A percentile compares a stretch with the other conserved stretches of the same genome.
These are phyloP conservation scores for Eutolmus rufibarbis DNA, from an alignment of 2,888 invertebrate genomes.

Conservation along the genomic window DNA sequence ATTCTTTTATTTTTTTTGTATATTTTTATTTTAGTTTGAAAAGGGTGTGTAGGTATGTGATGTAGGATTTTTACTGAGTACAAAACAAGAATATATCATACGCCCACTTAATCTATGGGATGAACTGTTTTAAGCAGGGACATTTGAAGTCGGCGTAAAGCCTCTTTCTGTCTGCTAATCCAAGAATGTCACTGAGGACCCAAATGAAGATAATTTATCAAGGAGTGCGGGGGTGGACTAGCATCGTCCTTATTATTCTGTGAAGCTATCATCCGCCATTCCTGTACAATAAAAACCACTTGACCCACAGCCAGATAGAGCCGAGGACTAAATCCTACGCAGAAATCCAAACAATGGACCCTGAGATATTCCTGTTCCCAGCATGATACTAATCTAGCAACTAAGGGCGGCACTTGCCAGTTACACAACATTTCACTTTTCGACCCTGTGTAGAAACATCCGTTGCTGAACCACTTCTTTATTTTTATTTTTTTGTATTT, in stretches of 20 bases:
- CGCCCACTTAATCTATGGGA: neutral
- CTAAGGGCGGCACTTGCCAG: constrained; percentile 28
- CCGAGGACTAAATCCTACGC: neutral
- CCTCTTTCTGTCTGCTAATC: constrained; percentile 7
- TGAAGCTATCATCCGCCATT: neutral
- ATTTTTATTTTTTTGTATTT: neutral
- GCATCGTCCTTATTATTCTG: constrained; percentile 22
- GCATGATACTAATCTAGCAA: constrained; percentile 11
- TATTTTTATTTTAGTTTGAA: too few relatives aligned
- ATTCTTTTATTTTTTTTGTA: too few relatives aligned
- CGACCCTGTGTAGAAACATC: neutral
- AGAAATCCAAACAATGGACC: constrained; percentile 22
- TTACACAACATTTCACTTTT: constrained; percentile 33
- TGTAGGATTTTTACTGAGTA: neutral
- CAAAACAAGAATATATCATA: neutral
- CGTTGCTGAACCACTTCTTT: neutral
- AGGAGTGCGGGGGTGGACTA: neutral
- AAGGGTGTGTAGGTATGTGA: neutral
- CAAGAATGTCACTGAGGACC: neutral
- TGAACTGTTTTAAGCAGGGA: neutral
- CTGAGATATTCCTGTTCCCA: neutral
- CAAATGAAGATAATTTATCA: constrained; percentile 27
- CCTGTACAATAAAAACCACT: constrained; percentile 27
- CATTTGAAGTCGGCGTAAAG: neutral
- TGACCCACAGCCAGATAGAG: constrained; percentile 1